Conservation (phyloP, 1,140 invertebrate species). For the Drosophila baimaii region DNA sequence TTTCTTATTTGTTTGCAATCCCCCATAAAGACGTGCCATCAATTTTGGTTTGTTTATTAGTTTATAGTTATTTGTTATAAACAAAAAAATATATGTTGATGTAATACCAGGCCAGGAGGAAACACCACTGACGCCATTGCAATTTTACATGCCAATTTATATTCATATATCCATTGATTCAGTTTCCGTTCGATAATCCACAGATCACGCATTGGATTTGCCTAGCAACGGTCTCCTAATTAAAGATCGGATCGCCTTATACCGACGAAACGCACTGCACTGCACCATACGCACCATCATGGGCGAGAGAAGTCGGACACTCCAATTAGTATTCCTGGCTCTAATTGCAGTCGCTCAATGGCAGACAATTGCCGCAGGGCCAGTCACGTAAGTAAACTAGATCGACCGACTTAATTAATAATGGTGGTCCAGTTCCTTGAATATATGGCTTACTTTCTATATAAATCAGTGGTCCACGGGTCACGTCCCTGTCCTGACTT, state of each 20-base stretch:
- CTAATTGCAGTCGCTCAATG: constrained; percentile 59
- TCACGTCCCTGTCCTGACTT: too few species aligned
- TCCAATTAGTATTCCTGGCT: constrained; percentile 48
- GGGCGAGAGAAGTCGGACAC: constrained; percentile 45
- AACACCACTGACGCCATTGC: constrained; percentile 37
- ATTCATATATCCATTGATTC: constrained; percentile 1
- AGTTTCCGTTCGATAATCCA: constrained; percentile 28
- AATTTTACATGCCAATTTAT: constrained; percentile 32
- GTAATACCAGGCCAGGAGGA: constrained; percentile 28
- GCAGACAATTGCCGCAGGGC: constrained; percentile 30
- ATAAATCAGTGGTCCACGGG: too few species aligned
- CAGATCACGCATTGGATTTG: constrained; percentile 58
- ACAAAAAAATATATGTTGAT: constrained; percentile 46
- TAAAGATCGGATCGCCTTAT: constrained; percentile 28
- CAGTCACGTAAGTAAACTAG: constrained; percentile 61
- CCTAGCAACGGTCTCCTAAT: constrained; percentile 36
- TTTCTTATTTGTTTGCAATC: constrained; percentile 46
- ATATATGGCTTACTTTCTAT: neutral
- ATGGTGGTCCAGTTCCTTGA: neutral
- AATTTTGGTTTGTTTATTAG: constrained; percentile 25
- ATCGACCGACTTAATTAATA: neutral
- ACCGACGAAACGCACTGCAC: constrained; percentile 27
- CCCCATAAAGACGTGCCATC: constrained; percentile 33
- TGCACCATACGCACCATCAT: constrained; percentile 39
- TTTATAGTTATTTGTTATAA: constrained; percentile 49